These are phyloP conservation scores for Eidolon dupreanum DNA, from an alignment of 2,797 vertebrate species.

Conservation along the genomic window DNA sequence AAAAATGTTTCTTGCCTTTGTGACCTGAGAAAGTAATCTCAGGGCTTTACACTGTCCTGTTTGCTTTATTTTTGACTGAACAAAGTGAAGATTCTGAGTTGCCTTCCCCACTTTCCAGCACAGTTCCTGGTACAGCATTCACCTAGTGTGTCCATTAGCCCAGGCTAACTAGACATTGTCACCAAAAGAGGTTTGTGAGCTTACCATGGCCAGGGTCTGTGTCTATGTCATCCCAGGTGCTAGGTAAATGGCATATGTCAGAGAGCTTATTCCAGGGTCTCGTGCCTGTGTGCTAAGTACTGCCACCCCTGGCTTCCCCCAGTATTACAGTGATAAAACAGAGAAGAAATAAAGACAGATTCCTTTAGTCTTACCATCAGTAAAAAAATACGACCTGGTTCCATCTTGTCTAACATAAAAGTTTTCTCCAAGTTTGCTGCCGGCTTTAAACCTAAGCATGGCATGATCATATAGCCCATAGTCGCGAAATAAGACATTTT, in stretches of 20 bases:
- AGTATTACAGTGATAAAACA: not conserved
- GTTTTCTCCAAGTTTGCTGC: conserved; percentile 95
- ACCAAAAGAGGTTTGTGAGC: not conserved
- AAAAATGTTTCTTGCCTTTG: not conserved
- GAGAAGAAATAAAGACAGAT: not conserved
- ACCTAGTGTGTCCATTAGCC: fast-evolving
- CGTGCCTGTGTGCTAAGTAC: not conserved
- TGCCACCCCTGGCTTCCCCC: not conserved
- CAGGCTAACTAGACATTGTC: not conserved
- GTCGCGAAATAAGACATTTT: conserved; percentile 94
- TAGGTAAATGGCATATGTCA: fast-evolving
- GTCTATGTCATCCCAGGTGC: not conserved
- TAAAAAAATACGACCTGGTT: conserved; percentile 97
- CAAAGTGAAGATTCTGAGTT: not conserved
- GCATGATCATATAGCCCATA: conserved; percentile 97
- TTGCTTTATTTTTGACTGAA: not conserved
- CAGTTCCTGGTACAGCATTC: not conserved
- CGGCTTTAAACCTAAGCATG: conserved; percentile 96
- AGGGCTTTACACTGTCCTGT: not conserved
- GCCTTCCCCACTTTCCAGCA: too few species aligned
- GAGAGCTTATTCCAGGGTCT: not conserved
- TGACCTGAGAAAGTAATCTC: not conserved
- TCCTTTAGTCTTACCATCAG: conserved; percentile 88
- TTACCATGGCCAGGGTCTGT: too few species aligned
- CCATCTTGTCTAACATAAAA: conserved; percentile 98